Evolutionary conservation across 2,113 vertebrate genomes (phyloP).

Genomic region (Lampris megalopsis): DNA sequence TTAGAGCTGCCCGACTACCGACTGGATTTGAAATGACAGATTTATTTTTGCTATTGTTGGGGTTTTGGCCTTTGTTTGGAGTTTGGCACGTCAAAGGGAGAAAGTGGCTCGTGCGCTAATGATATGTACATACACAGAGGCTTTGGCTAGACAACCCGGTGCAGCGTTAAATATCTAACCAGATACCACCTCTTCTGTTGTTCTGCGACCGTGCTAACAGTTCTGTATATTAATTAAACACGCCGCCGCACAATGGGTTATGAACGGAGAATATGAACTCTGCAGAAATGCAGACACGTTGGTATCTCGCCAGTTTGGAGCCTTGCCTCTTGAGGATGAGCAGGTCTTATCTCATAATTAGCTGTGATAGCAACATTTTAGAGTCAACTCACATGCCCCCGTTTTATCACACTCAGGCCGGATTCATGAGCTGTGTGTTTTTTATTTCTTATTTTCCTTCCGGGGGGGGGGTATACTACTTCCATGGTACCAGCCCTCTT

Average conservation of each 20-base stretch:
- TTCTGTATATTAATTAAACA: conserved; percentile 52
- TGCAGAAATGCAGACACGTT: conserved; percentile 40
- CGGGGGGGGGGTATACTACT: conserved; percentile 27
- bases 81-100: background rate
- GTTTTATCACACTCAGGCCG: conserved; percentile 28
- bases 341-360: conserved; percentile 63
- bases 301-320: conserved; percentile 53
- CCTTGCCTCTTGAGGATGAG: conserved; percentile 38
- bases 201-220: conserved; percentile 39
- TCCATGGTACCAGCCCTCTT: conserved; percentile 46
- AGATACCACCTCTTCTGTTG: conserved; percentile 33
- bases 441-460: too few relatives aligned
- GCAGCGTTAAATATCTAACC: conserved; percentile 34
- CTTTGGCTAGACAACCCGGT: conserved; percentile 29
- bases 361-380: conserved; percentile 49
- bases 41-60: conserved; percentile 3
- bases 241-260: conserved; percentile 56
- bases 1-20: background rate
- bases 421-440: conserved; percentile 10
- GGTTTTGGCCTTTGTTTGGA: background rate
- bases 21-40: background rate
- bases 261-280: conserved; percentile 40
- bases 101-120: background rate
- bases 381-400: conserved; percentile 24
- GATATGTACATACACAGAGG: conserved; percentile 15